Conservation (phyloP, 2,888 invertebrate species). For the Matsumyia berberina region DNA sequence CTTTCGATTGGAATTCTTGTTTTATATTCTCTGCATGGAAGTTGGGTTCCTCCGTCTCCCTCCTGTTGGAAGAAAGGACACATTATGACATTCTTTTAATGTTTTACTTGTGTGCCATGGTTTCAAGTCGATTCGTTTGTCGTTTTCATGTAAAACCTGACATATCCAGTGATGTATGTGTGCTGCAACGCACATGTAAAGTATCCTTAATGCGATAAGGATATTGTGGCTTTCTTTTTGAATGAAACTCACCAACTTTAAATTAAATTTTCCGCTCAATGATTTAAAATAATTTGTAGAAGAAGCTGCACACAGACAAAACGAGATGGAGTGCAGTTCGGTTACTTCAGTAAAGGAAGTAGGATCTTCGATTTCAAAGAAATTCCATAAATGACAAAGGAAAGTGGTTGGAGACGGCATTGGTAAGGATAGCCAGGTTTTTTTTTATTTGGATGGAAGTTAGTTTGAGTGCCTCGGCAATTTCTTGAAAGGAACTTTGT, state of each 20-base stretch:
- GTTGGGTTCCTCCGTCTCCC: slow-evolving; percentile 12
- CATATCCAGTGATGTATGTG: slow-evolving; percentile 17
- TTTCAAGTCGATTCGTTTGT: slow-evolving; percentile 15
- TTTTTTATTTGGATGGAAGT: no score
- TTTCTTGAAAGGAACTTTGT: no score
- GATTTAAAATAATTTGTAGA: background rate
- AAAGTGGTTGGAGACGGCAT: no score
- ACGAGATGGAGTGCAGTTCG: no score
- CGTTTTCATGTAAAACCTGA: slow-evolving; percentile 4
- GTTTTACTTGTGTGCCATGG: slow-evolving; percentile 27
- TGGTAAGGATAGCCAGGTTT: no score
- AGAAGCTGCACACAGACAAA: background rate
- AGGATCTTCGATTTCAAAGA: no score
- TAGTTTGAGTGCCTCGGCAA: no score
- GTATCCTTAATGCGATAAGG: slow-evolving; percentile 1
- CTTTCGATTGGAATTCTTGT: slow-evolving; percentile 54
- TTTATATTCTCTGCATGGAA: slow-evolving; percentile 43
- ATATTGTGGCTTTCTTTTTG: slow-evolving; percentile 4
- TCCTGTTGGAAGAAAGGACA: slow-evolving; percentile 8
- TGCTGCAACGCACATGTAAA: background rate
- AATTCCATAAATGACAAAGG: no score
- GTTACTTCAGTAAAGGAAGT: no score
- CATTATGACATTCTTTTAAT: slow-evolving; percentile 48
- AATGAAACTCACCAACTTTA: background rate
- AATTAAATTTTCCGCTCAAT: background rate